Base-by-base conservation (phyloP, 1,140 invertebrate species). In the Steinernema khuongi region DNA sequence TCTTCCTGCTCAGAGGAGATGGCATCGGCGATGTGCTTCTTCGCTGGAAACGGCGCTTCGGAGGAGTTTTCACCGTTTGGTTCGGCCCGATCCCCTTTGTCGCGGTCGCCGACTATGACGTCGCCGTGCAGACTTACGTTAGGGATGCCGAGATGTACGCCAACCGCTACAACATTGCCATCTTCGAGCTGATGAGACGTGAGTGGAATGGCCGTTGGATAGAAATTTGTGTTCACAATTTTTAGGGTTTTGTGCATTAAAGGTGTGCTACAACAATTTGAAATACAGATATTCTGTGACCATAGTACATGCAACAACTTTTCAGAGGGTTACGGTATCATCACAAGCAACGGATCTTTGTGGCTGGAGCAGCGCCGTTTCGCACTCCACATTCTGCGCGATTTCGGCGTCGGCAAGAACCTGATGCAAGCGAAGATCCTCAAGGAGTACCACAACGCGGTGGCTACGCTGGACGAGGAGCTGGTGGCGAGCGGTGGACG, bases 321-420 rank as follows among this genome's bases (percentile, higher is more conserved):
- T 60, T 60, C 19, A 60, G 50, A 22, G 2, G 50, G 50, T 26
- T 60, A 60, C 50, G 76, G 76, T 2, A 29, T 77, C 1, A 17
- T 77, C 1, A 18, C 50, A 1, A 67, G 74, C 1, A 73, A 78
- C 31, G 77, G 77, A 18, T 31, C 31, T 1, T 11, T 28, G 1
- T 78, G 77, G 74, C 30, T 66, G 14, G 77, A 78, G 67, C 68
- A 78, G 41, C 71, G 77, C 44, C 44, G 72, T 7, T 78, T 78
- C 29, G 67, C 75, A 1, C 26, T 78, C 4, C 44, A 70, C 19
- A 31, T 76, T 0, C 70, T 78, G 17, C 36, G 70, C 31, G 70
- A 69, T 33, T 70, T 78, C 22, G 77, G 77, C 22, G 30, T 77
- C 29, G 77, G 77, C 28, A 73, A 50, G 18, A 74, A 78, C 71